These are phyloP conservation scores for Eulithis prunata DNA, from an alignment of 2,888 invertebrate genomes.

Conservation along the genomic window DNA sequence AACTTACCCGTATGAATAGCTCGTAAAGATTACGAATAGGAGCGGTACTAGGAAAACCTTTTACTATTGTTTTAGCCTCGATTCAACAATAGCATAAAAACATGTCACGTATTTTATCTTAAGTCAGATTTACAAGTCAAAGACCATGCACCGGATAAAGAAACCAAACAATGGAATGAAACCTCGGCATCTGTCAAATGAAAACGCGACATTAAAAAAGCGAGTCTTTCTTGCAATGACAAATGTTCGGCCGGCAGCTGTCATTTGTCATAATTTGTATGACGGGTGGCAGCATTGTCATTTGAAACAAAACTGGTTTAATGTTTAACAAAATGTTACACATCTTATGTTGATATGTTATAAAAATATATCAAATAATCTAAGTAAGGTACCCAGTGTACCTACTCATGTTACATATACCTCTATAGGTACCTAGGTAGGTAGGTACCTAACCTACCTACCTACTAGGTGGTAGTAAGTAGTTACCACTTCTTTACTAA, in stretches of 20 bases:
- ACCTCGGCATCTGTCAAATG: conserved; percentile 62
- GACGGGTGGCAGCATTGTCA: conserved; percentile 35
- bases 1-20: conserved; percentile 4
- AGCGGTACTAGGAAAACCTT: conserved; percentile 26
- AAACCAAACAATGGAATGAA: conserved; percentile 59
- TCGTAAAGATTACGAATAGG: conserved; percentile 26
- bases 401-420: too few relatives aligned
- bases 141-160: conserved; percentile 44
- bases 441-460: too few relatives aligned
- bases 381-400: too few relatives aligned
- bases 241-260: conserved; percentile 56
- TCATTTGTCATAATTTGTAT: conserved; percentile 57
- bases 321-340: background rate
- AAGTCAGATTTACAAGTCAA: conserved; percentile 45
- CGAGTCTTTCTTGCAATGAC: conserved; percentile 56
- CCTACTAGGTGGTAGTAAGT: too few relatives aligned
- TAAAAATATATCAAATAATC: too few relatives aligned
- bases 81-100: conserved; percentile 39
- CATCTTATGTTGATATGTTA: too few relatives aligned
- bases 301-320: conserved; percentile 31
- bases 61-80: conserved; percentile 29
- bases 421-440: too few relatives aligned
- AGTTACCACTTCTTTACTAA: too few relatives aligned
- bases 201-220: conserved; percentile 59
- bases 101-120: conserved; percentile 40